phyloP scores from a whole-genome alignment of 2,113 vertebrate species.

The Chauna torquata region DNA sequence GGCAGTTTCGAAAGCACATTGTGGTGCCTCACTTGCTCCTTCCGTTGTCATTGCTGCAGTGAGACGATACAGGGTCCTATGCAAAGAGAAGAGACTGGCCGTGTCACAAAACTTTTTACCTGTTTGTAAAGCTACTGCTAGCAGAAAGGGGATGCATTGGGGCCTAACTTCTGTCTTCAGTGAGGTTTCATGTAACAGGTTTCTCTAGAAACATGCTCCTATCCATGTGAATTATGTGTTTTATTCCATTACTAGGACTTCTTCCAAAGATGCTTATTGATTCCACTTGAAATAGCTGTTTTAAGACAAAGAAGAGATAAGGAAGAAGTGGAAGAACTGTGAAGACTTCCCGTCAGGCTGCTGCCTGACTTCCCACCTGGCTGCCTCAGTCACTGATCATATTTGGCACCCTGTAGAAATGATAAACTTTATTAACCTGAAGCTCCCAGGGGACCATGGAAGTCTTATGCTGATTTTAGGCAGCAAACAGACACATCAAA shows the following conservation, averaged over 20 bases:
- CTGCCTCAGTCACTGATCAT: not conserved
- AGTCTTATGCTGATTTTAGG: not conserved
- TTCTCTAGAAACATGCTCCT: not conserved
- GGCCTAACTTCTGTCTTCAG: not conserved
- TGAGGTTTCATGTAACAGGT: not conserved
- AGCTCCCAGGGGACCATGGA: not conserved
- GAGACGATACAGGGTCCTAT: not conserved
- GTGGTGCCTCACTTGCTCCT: not conserved
- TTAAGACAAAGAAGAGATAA: not conserved
- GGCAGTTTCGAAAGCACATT: not conserved
- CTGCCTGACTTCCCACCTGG: not conserved
- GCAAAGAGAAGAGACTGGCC: not conserved
- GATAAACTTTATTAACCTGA: not conserved
- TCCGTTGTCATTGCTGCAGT: not conserved
- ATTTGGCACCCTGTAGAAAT: not conserved
- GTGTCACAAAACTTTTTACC: not conserved
- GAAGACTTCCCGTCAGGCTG: not conserved
- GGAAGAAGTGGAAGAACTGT: not conserved
- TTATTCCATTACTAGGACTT: not conserved
- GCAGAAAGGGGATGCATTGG: not conserved
- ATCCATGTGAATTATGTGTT: not conserved
- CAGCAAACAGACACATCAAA: conserved; percentile 21
- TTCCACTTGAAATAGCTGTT: not conserved
- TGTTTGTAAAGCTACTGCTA: not conserved
- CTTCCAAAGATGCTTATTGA: not conserved